These are phyloP conservation scores for Ernsta delagoae DNA, from an alignment of 2,888 invertebrate genomes.

Conservation along the genomic window DNA sequence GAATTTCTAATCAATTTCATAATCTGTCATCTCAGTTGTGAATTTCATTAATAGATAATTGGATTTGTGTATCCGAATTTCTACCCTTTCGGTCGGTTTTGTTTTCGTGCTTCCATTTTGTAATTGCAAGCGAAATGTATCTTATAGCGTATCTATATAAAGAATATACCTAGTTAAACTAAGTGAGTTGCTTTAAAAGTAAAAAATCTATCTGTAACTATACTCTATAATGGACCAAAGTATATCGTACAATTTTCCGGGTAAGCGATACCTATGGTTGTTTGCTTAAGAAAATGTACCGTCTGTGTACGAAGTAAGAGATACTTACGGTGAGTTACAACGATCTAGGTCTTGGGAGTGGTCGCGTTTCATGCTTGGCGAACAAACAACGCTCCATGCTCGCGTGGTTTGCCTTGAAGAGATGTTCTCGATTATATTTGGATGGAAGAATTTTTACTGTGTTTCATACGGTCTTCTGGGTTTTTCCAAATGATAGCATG, in stretches of 20 bases:
- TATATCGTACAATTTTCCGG: not conserved
- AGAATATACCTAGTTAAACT: too few relatives aligned
- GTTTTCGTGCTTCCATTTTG: not conserved
- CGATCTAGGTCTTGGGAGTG: not conserved
- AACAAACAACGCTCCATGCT: not conserved
- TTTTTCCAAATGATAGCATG: too few relatives aligned
- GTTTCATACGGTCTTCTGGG: too few relatives aligned
- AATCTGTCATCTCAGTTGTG: slow-evolving; percentile 4
- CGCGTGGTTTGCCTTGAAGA: not conserved
- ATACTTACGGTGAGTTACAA: not conserved
- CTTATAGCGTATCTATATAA: too few relatives aligned
- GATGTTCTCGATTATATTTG: slow-evolving; percentile 4
- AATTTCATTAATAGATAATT: slow-evolving; percentile 10
- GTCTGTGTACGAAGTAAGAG: not conserved
- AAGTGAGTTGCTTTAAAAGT: too few relatives aligned
- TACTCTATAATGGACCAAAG: not conserved
- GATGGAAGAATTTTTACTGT: not conserved
- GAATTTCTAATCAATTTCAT: slow-evolving; percentile 28
- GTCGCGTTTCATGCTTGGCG: not conserved
- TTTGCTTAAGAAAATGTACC: not conserved
- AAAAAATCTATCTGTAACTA: too few relatives aligned
- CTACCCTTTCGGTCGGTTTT: not conserved
- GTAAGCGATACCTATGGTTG: not conserved
- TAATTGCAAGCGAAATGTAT: not conserved
- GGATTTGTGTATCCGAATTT: slow-evolving; percentile 1